phyloP scores from a whole-genome alignment of 2,888 invertebrate genomes.

The Drosophila quinaria region DNA sequence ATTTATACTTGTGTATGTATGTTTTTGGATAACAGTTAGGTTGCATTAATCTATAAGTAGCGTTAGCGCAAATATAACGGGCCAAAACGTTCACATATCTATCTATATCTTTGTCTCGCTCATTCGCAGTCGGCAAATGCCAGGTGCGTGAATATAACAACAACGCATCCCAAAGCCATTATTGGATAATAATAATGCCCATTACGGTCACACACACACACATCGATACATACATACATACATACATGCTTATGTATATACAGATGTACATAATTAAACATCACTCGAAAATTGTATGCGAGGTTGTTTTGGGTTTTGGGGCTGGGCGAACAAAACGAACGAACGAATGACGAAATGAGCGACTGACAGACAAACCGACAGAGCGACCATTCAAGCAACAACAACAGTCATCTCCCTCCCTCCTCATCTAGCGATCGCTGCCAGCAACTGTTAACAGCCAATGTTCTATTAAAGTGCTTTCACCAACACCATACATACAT shows the following conservation, averaged over 20 bases:
- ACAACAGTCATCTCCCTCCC: slow-evolving; percentile 12
- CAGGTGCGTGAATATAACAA: slow-evolving; percentile 47
- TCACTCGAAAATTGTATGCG: slow-evolving; percentile 47
- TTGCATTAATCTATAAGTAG: slow-evolving; percentile 19
- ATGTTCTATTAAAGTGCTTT: slow-evolving; percentile 60
- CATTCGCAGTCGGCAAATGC: slow-evolving; percentile 14
- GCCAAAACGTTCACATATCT: neutral
- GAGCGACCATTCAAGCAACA: slow-evolving; percentile 27
- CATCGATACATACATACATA: neutral
- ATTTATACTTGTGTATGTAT: neutral
- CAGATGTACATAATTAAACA: slow-evolving; percentile 40
- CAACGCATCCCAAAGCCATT: slow-evolving; percentile 46
- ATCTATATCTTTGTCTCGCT: neutral
- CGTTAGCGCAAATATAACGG: slow-evolving; percentile 30
- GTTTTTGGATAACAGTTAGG: slow-evolving; percentile 10
- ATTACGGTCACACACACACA: slow-evolving; percentile 28
- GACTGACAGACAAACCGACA: neutral
- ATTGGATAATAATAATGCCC: slow-evolving; percentile 51
- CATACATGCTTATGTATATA: neutral
- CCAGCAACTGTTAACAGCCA: slow-evolving; percentile 52
- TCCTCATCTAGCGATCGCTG: slow-evolving; percentile 22
- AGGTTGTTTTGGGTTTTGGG: slow-evolving; percentile 29
- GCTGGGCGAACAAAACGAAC: slow-evolving; percentile 19
- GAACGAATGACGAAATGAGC: slow-evolving; percentile 7
- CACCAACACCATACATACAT: slow-evolving; percentile 30